A percentile compares a stretch with the other conserved stretches of the same genome.
Conservation (phyloP, 2,797 vertebrate species). For the Syndactyla subalaris region DNA sequence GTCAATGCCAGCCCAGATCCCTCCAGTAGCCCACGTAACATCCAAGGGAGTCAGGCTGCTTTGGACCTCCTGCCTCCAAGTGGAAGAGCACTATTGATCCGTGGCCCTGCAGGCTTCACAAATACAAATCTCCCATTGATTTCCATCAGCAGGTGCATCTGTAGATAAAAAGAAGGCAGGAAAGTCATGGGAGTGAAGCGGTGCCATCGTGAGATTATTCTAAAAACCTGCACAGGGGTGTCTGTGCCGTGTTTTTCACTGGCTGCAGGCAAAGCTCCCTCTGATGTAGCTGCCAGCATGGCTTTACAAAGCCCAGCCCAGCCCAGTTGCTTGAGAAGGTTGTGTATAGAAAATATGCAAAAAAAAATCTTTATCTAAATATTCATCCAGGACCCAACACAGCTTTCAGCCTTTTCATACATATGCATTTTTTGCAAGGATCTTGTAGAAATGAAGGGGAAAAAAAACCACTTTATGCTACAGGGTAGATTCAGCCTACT, state of each 20-base stretch:
- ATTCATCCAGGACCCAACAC: background rate
- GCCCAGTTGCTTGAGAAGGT: background rate
- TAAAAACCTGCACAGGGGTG: background rate
- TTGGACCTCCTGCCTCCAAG: background rate
- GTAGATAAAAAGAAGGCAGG: background rate
- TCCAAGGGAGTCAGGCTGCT: background rate
- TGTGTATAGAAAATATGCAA: background rate
- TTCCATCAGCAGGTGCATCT: background rate
- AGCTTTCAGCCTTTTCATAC: background rate
- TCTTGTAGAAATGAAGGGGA: background rate
- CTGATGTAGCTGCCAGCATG: background rate
- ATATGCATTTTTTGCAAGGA: background rate
- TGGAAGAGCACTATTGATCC: background rate
- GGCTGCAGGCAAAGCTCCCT: background rate
- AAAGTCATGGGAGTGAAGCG: background rate
- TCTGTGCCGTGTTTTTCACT: background rate
- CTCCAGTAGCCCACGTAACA: background rate
- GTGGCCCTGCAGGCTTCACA: background rate
- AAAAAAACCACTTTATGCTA: background rate
- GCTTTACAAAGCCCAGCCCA: background rate
- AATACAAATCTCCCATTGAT: constrained; percentile 27
- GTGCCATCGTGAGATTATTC: background rate
- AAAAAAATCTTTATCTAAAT: background rate
- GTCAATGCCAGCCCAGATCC: background rate
- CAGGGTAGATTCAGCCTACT: background rate